Evolutionary conservation across 2,797 vertebrate species (phyloP).

Genomic region (Oreonectes daqikongensis): DNA sequence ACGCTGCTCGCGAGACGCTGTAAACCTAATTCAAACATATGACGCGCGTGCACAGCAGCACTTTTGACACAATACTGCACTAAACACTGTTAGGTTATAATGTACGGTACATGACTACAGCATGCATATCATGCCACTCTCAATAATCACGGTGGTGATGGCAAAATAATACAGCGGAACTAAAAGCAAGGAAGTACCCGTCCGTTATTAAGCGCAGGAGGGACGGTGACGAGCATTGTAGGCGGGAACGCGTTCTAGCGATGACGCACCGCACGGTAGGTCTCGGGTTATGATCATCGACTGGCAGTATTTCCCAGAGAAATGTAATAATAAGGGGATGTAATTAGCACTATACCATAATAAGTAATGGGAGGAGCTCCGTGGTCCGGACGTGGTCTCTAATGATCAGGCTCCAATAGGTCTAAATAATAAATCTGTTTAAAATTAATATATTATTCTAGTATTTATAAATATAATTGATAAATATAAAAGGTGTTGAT

Average conservation of each 20-base stretch:
- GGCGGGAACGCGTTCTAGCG: slow-evolving; percentile 27
- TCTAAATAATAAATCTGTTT: not conserved
- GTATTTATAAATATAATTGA: not conserved
- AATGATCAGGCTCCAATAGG: too few species aligned
- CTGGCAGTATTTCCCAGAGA: not conserved
- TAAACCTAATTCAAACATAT: not conserved
- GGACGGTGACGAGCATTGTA: not conserved
- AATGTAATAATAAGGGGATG: not conserved
- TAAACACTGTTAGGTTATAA: not conserved
- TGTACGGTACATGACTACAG: not conserved
- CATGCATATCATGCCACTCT: not conserved
- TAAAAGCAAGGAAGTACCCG: slow-evolving; percentile 7
- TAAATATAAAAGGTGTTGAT: too few species aligned
- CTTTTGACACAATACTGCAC: not conserved
- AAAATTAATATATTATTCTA: not conserved
- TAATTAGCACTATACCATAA: not conserved
- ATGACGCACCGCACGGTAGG: not conserved
- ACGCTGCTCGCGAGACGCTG: slow-evolving; percentile 12
- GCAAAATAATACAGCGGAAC: not conserved
- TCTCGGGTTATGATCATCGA: not conserved
- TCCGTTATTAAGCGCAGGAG: not conserved
- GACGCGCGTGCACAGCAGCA: not conserved
- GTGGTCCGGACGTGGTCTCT: not conserved
- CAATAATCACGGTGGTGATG: not conserved
- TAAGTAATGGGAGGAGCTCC: not conserved